Conservation (phyloP, 2,888 invertebrate genomes). For the Strigamia crassipes region DNA sequence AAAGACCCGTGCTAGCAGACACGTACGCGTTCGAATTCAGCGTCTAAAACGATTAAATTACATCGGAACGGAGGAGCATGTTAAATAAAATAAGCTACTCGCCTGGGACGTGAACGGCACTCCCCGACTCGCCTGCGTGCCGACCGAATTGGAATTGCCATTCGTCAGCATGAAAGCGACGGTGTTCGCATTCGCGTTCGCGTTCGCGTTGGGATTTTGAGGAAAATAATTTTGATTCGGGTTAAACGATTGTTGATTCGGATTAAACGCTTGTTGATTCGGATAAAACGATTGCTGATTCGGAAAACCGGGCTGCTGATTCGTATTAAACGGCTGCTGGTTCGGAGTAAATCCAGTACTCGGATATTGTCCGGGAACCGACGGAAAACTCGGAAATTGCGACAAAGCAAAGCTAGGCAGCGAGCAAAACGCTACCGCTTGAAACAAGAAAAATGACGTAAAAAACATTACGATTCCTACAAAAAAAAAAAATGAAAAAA, state of each 20-base stretch:
- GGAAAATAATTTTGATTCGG: slow-evolving; percentile 6
- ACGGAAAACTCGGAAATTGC: background rate
- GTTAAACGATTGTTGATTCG: background rate
- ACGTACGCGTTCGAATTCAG: background rate
- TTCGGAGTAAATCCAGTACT: background rate
- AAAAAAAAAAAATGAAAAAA: too few relatives aligned
- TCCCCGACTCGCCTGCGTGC: background rate
- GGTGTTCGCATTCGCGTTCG: background rate
- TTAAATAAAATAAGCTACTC: background rate
- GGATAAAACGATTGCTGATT: background rate
- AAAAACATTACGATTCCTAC: background rate
- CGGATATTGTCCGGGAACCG: background rate
- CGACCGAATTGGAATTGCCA: background rate
- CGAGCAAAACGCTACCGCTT: background rate
- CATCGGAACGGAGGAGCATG: background rate
- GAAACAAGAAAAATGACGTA: background rate
- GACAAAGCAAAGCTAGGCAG: background rate
- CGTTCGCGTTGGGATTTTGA: background rate
- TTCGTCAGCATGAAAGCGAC: background rate
- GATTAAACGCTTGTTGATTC: background rate
- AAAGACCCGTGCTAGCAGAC: background rate
- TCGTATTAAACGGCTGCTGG: background rate
- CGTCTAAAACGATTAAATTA: background rate
- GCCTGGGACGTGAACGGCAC: background rate
- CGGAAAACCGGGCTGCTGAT: background rate